These are phyloP conservation scores for Sebastes matsubarae DNA, from an alignment of 2,797 vertebrate species.

Conservation along the genomic window DNA sequence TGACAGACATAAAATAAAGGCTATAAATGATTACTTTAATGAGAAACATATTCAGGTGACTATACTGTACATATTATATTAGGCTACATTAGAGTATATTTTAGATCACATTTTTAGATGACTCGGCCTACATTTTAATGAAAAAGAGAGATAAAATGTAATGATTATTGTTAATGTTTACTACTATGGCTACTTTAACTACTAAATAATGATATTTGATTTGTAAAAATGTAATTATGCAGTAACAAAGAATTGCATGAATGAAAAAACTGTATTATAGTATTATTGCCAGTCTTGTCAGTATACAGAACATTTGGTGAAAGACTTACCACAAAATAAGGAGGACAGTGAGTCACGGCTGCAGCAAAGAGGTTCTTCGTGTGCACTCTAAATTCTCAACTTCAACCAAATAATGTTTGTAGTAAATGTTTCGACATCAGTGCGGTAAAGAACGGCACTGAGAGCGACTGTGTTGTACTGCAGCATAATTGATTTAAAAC, in stretches of 20 bases:
- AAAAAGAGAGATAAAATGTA: not conserved
- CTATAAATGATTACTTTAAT: not conserved
- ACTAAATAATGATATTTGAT: not conserved
- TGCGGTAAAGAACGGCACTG: not conserved
- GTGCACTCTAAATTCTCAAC: not conserved
- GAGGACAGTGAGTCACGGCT: not conserved
- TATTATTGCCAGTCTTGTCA: not conserved
- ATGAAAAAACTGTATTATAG: not conserved
- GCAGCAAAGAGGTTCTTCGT: not conserved
- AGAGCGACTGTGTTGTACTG: not conserved
- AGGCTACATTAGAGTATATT: not conserved
- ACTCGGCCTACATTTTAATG: not conserved
- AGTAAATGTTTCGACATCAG: not conserved
- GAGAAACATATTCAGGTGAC: not conserved
- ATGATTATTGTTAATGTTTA: not conserved
- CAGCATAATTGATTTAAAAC: constrained; percentile 35
- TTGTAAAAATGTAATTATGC: not conserved
- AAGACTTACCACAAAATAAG: not conserved
- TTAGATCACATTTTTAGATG: not conserved
- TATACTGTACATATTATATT: not conserved
- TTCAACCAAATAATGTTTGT: not conserved
- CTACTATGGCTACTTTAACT: not conserved
- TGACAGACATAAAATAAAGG: not conserved
- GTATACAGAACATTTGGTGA: not conserved
- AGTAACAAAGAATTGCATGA: not conserved